Evolutionary conservation across 1,140 invertebrate genomes (phyloP).

Genomic region (Achroia grisella): DNA sequence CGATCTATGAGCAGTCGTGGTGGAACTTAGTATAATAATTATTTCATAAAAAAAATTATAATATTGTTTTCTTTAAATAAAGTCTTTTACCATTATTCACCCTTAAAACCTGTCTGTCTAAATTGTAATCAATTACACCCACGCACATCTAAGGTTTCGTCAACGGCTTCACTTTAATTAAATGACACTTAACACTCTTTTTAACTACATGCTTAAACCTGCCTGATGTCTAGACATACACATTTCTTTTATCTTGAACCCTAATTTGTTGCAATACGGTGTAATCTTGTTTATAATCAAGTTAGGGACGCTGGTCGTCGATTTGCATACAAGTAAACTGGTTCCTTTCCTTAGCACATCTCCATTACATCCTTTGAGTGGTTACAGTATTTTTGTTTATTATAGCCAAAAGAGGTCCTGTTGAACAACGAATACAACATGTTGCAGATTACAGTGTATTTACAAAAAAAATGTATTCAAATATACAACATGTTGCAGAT

Average conservation of each 20-base stretch:
- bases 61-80: too few species aligned
- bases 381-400: too few species aligned
- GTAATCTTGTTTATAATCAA: conserved; percentile 14
- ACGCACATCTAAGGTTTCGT: conserved; percentile 32
- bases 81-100: too few species aligned
- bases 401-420: too few species aligned
- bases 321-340: conserved; percentile 30
- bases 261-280: conserved; percentile 13
- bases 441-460: too few species aligned
- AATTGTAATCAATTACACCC: conserved; percentile 24
- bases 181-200: conserved; percentile 37
- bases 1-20: too few species aligned
- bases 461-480: too few species aligned
- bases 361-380: too few species aligned
- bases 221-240: conserved; percentile 1
- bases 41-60: too few species aligned
- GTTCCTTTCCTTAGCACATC: conserved; percentile 7
- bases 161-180: conserved; percentile 52
- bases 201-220: conserved; percentile 1
- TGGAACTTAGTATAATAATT: too few species aligned
- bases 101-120: not conserved
- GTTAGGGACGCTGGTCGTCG: conserved; percentile 13
- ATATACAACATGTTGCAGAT: too few species aligned
- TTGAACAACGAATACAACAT: too few species aligned
- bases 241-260: conserved; percentile 7